Percentiles rank a stretch among this genome's conserved stretches.
Conservation (phyloP, 2,113 vertebrate genomes). For the Picathartes gymnocephalus region DNA sequence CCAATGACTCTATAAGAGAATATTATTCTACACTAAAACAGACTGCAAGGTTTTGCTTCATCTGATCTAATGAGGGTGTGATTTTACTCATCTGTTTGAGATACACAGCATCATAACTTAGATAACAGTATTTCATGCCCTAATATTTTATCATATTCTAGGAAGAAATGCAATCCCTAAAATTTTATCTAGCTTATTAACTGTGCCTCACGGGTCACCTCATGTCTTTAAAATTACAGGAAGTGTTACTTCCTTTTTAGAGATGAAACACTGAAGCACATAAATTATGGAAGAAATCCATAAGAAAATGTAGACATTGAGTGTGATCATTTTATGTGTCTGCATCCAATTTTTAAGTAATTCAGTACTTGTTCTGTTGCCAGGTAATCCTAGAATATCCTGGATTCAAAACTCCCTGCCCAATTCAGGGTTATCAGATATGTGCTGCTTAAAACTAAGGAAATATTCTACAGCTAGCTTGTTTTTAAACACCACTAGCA, state of each 20-base stretch:
- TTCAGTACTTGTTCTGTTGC: background rate
- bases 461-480: background rate
- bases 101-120: background rate
- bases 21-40: background rate
- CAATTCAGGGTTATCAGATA: background rate
- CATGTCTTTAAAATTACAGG: background rate
- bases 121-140: background rate
- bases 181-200: background rate
- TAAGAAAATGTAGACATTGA: background rate
- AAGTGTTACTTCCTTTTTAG: background rate
- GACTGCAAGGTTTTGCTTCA: background rate
- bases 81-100: background rate
- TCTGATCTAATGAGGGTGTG: background rate
- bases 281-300: slow-evolving; percentile 3
- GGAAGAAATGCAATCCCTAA: background rate
- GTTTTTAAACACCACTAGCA: background rate
- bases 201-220: background rate
- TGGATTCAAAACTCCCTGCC: background rate
- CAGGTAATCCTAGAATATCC: slow-evolving; percentile 7
- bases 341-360: background rate
- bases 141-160: background rate
- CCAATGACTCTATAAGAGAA: background rate
- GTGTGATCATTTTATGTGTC: background rate
- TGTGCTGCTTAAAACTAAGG: background rate
- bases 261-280: background rate